Conservation (phyloP, 92 coral and sea anemone species). For the Siderastrea radians region DNA sequence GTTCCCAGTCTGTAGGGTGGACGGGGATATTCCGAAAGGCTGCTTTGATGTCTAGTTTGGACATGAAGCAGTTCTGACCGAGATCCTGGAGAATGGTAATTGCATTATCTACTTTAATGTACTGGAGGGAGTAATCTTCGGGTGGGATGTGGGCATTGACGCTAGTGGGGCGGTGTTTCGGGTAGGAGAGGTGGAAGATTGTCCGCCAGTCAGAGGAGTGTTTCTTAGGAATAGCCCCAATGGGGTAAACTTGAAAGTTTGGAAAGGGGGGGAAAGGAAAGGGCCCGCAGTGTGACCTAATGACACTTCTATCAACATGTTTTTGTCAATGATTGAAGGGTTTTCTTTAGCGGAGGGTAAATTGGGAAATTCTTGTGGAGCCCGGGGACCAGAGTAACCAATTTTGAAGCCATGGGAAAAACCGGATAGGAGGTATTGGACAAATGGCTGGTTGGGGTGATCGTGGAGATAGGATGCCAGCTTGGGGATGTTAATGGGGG, state of each 20-base stretch:
- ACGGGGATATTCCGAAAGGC: background rate
- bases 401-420: background rate
- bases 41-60: background rate
- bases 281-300: background rate
- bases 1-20: background rate
- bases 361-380: background rate
- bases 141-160: constrained; percentile 6
- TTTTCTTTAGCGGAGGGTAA: background rate
- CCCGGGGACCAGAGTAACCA: background rate
- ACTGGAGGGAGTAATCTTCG: background rate
- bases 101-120: background rate
- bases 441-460: background rate
- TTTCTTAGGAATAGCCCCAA: background rate
- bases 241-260: background rate
- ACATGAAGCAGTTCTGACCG: background rate
- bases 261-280: background rate
- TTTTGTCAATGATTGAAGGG: background rate
- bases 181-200: background rate
- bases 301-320: background rate
- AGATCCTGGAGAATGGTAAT: background rate
- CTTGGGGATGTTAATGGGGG: constrained; percentile 4
- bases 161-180: background rate
- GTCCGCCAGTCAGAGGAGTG: background rate
- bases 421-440: background rate
- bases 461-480: background rate